Conservation (phyloP, 2,113 vertebrate species). For the Gymnobelideus leadbeateri region DNA sequence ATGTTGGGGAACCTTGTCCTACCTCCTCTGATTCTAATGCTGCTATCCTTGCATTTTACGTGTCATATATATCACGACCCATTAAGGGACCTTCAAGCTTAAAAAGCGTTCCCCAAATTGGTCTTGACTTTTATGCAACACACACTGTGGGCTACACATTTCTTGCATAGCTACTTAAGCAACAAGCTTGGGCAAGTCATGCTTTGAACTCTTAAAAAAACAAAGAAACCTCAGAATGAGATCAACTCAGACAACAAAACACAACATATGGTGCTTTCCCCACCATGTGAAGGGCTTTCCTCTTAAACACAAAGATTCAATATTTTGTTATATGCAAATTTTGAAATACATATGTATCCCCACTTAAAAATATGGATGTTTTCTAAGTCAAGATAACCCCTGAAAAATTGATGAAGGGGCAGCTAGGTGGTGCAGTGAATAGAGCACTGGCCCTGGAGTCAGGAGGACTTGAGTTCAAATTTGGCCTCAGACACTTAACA, state of each 20-base stretch:
- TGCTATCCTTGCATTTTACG: neutral
- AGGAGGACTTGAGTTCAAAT: too few species aligned
- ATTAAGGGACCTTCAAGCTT: neutral
- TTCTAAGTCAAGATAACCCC: neutral
- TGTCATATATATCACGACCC: neutral
- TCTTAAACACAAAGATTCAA: neutral
- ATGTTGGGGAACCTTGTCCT: neutral
- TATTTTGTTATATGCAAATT: neutral
- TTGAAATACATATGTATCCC: neutral
- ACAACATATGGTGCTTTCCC: neutral
- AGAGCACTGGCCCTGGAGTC: too few species aligned
- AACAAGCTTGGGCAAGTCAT: neutral
- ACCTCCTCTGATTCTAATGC: too few species aligned
- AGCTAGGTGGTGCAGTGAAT: too few species aligned
- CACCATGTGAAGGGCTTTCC: neutral
- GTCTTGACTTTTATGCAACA: neutral
- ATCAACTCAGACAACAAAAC: neutral
- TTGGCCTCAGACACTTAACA: too few species aligned
- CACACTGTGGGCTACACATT: too few species aligned
- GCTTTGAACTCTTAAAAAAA: neutral
- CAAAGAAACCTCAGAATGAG: neutral
- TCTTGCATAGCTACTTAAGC: neutral
- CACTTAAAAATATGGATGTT: neutral
- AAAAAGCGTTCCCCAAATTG: neutral
- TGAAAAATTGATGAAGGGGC: neutral